Conservation (phyloP, 2,797 vertebrate species). For the Labeo calbasu region DNA sequence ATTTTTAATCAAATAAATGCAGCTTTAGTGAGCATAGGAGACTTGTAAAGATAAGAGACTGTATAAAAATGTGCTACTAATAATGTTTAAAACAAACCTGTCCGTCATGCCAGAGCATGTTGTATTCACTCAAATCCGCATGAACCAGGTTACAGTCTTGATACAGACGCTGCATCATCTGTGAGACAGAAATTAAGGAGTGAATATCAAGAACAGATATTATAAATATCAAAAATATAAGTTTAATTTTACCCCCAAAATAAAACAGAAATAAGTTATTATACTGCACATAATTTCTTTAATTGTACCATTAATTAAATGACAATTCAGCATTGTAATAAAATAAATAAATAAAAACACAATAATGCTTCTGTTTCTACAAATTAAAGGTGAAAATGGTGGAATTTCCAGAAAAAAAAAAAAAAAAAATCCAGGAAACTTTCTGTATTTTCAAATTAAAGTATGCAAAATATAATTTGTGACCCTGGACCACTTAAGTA, state of each 20-base stretch:
- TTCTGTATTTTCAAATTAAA: too few relatives aligned
- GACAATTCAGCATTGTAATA: background rate
- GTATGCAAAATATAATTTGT: background rate
- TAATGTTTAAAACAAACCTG: slow-evolving; percentile 77
- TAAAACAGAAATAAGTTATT: background rate
- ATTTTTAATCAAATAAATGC: background rate
- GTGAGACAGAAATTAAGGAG: slow-evolving; percentile 36
- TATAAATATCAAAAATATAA: background rate
- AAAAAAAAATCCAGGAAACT: too few relatives aligned
- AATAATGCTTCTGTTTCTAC: background rate
- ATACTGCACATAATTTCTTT: background rate
- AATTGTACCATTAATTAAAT: background rate
- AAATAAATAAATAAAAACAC: background rate
- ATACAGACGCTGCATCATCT: slow-evolving; percentile 94
- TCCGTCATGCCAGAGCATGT: slow-evolving; percentile 93
- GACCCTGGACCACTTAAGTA: too few relatives aligned
- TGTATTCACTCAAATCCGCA: slow-evolving; percentile 96
- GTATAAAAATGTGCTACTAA: background rate
- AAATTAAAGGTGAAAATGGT: background rate
- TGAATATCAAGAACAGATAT: background rate
- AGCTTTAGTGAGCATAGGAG: background rate
- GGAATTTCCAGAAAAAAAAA: too few relatives aligned
- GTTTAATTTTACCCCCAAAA: background rate
- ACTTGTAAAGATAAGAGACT: background rate
- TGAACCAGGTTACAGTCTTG: slow-evolving; percentile 90